Percentiles rank a stretch among this genome's conserved stretches.
These are phyloP conservation scores for Pachyseris speciosa DNA, from an alignment of 64 coral and sea anemone species.

Conservation along the genomic window DNA sequence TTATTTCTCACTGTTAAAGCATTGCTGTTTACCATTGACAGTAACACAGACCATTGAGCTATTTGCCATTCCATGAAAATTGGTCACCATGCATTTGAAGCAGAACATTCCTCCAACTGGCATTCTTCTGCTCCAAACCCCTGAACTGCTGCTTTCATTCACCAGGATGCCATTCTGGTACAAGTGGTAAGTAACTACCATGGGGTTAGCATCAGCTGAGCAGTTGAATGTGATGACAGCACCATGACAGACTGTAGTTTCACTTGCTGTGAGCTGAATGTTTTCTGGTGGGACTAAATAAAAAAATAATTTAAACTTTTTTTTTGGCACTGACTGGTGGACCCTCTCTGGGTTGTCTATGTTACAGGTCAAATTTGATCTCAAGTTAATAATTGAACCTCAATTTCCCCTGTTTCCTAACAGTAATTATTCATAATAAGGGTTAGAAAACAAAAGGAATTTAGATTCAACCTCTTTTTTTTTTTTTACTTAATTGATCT, in stretches of 20 bases:
- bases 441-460: no score
- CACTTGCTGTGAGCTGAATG: background rate
- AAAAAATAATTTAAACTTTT: no score
- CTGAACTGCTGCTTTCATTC: background rate
- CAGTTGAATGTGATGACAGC: background rate
- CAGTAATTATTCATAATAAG: no score
- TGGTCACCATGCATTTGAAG: background rate
- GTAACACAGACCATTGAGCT: background rate
- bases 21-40: constrained; percentile 2
- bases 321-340: no score
- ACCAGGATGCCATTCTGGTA: background rate
- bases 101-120: background rate
- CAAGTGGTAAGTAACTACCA: background rate
- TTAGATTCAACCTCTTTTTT: no score
- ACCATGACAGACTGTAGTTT: background rate
- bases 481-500: no score
- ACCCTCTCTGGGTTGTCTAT: background rate
- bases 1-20: no score
- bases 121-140: background rate
- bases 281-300: constrained; percentile 4
- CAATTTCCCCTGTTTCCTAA: no score
- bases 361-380: no score
- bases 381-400: no score
- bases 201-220: background rate
- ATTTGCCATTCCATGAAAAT: background rate